Evolutionary conservation across 2,888 invertebrate genomes (phyloP), one percentile per base, ranked within the genome.

Genomic region (Acronicta alni): DNA sequence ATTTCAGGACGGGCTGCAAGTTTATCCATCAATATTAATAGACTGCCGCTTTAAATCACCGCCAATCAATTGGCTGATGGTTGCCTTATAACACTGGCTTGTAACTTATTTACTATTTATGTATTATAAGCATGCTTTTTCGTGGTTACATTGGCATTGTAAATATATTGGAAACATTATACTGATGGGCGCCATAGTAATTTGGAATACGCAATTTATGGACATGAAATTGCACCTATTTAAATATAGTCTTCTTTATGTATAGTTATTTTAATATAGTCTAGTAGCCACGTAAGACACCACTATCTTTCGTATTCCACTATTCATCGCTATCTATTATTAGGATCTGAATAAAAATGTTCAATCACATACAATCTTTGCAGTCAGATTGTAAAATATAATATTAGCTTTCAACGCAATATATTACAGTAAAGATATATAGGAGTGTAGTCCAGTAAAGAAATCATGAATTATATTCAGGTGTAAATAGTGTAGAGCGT

Each of bases 401-500:
- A 7, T 23, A 7, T 7, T 23, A 7, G 5, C 7, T 23, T 23
- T 7, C 23, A 23, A 4, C 16, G 15, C 15, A 51, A 51, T 55
- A 49, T 23, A 23, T 23, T 23, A 23, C 7, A 41, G 56, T 60
- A n/a, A n/a, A n/a, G n/a, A n/a, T n/a, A n/a, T n/a, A n/a, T n/a
- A n/a, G n/a, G n/a, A n/a, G n/a, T n/a, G n/a, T 82, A 80, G 61
- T 44, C 17, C 52, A 30, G 55, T 64, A 76, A 82, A 79, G 67
- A 78, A 81, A 85, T 81, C 84, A 86, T 90, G 89, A 91, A 91
- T 91, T 89, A 92, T 92, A 88, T 88, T 82, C 79, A 83, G 83
- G 83, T 87, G 90, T 91, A 90, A 92, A 92, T 92, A 92, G 90
- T 90, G 87, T 86, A 88, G 86, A 89, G 86, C 84, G 84, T 82